phyloP scores from a whole-genome alignment of 2,888 invertebrate species.

The Apoda limacodes region DNA sequence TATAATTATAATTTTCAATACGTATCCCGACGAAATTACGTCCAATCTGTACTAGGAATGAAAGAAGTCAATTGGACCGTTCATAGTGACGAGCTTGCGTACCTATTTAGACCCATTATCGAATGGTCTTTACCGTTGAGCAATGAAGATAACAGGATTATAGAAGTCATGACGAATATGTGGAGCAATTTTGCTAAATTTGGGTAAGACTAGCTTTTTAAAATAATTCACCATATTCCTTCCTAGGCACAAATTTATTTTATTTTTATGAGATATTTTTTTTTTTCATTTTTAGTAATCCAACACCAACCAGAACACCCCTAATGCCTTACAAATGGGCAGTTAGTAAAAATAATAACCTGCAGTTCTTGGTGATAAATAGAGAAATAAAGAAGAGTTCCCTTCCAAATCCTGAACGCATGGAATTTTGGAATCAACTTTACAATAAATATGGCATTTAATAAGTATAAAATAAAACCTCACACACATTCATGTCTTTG shows the following conservation, averaged over 20 bases:
- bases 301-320: slow-evolving; percentile 3
- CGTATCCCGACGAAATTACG: slow-evolving; percentile 27
- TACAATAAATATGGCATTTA: slow-evolving; percentile 14
- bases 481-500: too few species aligned
- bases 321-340: slow-evolving; percentile 8
- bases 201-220: too few species aligned
- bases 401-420: slow-evolving; percentile 18
- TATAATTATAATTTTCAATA: slow-evolving; percentile 31
- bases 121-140: slow-evolving; percentile 14
- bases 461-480: too few species aligned
- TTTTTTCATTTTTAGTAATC: slow-evolving; percentile 9
- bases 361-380: slow-evolving; percentile 20
- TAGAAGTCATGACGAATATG: slow-evolving; percentile 22
- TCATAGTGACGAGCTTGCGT: slow-evolving; percentile 28
- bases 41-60: slow-evolving; percentile 21
- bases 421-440: slow-evolving; percentile 21
- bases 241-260: too few species aligned
- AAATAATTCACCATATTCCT: too few species aligned
- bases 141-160: slow-evolving; percentile 18
- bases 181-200: slow-evolving; percentile 31
- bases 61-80: slow-evolving; percentile 21
- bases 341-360: slow-evolving; percentile 9
- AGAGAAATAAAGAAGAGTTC: slow-evolving; percentile 16
- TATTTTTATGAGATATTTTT: too few species aligned
- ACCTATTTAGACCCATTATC: slow-evolving; percentile 22